Percentiles rank a stretch among this genome's conserved stretches.
phyloP scores from a whole-genome alignment of 2,797 vertebrate species.

The Sitta carolinensis region DNA sequence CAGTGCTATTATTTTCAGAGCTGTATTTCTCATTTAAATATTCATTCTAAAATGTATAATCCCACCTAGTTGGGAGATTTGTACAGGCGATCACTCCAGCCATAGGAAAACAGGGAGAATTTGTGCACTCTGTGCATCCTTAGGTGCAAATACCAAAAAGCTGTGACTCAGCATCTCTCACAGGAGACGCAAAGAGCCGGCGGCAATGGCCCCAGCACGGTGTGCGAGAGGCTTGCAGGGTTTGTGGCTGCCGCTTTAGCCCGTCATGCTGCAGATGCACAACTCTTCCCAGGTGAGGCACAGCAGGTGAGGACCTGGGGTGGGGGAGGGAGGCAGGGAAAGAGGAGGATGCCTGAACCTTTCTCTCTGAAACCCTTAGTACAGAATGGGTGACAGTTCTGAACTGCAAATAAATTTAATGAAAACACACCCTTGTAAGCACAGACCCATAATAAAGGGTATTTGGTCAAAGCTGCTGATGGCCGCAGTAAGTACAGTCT shows the following conservation, averaged over 20 bases:
- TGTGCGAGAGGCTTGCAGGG: not conserved
- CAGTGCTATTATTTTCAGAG: not conserved
- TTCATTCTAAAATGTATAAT: not conserved
- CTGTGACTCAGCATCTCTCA: not conserved
- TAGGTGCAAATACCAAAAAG: not conserved
- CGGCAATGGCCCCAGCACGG: fast-evolving
- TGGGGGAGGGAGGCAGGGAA: too few relatives aligned
- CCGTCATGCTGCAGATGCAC: not conserved
- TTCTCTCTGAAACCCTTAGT: not conserved
- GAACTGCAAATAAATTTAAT: not conserved
- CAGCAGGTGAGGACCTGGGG: not conserved
- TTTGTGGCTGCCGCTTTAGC: not conserved
- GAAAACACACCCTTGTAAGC: not conserved
- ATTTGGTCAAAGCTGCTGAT: not conserved
- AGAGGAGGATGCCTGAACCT: not conserved
- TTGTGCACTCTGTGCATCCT: too few relatives aligned
- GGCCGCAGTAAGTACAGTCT: not conserved
- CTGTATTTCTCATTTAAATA: not conserved
- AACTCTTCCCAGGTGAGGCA: not conserved
- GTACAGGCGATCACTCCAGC: not conserved
- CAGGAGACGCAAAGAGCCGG: not conserved
- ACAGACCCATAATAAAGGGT: fast-evolving
- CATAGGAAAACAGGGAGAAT: not conserved
- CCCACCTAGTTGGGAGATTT: not conserved
- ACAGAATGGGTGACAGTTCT: not conserved